Percentiles rank a stretch among this genome's conserved stretches.
phyloP scores from a whole-genome alignment of 1,140 invertebrate genomes.

The Calephelis nemesis region DNA sequence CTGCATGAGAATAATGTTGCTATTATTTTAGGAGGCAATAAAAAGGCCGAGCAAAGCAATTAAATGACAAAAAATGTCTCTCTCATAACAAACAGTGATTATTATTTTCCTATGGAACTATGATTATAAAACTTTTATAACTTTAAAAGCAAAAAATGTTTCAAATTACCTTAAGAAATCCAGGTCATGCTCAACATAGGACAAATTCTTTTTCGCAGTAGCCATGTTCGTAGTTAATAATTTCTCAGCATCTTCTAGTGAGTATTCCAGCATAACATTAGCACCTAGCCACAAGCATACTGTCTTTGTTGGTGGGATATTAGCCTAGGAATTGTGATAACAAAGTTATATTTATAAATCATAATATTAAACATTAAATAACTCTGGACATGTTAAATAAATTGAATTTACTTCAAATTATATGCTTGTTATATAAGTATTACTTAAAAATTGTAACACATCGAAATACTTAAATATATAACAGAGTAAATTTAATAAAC shows the following conservation, averaged over 20 bases:
- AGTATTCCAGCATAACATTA: slow-evolving; percentile 99
- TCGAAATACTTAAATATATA: too few species aligned
- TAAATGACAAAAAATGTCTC: not conserved
- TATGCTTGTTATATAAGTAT: too few species aligned
- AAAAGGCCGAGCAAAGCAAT: too few species aligned
- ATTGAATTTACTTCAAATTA: too few species aligned
- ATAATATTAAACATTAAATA: too few species aligned
- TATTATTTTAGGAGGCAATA: too few species aligned
- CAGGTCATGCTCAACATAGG: slow-evolving; percentile 93
- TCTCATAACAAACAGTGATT: not conserved
- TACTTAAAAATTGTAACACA: too few species aligned
- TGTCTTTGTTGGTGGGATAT: slow-evolving; percentile 94
- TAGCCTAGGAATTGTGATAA: slow-evolving; percentile 68
- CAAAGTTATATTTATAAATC: too few species aligned
- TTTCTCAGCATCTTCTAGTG: slow-evolving; percentile 93
- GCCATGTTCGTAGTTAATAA: slow-evolving; percentile 93
- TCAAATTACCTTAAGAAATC: slow-evolving; percentile 86
- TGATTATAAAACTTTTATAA: not conserved
- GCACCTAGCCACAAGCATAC: slow-evolving; percentile 99
- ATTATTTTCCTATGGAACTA: too few species aligned
- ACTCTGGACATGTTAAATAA: too few species aligned
- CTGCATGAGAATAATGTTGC: too few species aligned
- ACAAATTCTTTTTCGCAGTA: slow-evolving; percentile 91
- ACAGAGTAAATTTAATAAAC: too few species aligned
- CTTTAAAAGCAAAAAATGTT: not conserved